Conservation (phyloP, 1,140 invertebrate species). For the Orchestia grillus region DNA sequence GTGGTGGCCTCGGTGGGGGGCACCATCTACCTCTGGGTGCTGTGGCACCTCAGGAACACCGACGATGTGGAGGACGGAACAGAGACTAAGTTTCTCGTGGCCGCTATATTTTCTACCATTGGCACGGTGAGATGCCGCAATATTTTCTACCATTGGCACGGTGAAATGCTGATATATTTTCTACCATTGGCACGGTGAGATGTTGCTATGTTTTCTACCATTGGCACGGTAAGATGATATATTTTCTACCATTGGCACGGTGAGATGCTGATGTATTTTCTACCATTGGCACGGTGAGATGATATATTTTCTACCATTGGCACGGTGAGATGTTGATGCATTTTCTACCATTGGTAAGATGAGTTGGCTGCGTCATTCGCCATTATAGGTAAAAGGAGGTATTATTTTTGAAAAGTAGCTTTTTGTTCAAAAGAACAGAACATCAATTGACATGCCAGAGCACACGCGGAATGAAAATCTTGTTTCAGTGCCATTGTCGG, state of each 20-base stretch:
- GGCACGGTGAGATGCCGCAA: conserved; percentile 76
- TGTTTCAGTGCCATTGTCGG: neutral
- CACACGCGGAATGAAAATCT: neutral
- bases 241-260: conserved; percentile 77
- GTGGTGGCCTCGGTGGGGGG: conserved; percentile 76
- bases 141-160: conserved; percentile 77
- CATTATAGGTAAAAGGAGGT: too few relatives aligned
- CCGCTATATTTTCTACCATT: conserved; percentile 77
- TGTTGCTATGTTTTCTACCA: conserved; percentile 76
- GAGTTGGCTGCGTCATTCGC: conserved; percentile 49
- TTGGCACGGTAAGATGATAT: conserved; percentile 76
- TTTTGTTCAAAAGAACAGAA: too few relatives aligned
- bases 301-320: conserved; percentile 78
- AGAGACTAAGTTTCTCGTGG: conserved; percentile 73
- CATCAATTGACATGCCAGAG: neutral
- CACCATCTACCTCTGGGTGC: conserved; percentile 78
- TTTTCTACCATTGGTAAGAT: conserved; percentile 77
- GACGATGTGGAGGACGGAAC: conserved; percentile 69
- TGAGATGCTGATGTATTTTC: conserved; percentile 76
- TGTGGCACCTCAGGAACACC: conserved; percentile 71
- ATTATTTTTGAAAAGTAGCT: neutral
- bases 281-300: conserved; percentile 76
- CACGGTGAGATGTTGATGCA: conserved; percentile 76
- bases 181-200: conserved; percentile 77
- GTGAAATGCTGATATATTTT: conserved; percentile 76